Evolutionary conservation across 1,140 invertebrate genomes (phyloP), one percentile per base, ranked within the genome.

Genomic region (Phymastichus coffea): DNA sequence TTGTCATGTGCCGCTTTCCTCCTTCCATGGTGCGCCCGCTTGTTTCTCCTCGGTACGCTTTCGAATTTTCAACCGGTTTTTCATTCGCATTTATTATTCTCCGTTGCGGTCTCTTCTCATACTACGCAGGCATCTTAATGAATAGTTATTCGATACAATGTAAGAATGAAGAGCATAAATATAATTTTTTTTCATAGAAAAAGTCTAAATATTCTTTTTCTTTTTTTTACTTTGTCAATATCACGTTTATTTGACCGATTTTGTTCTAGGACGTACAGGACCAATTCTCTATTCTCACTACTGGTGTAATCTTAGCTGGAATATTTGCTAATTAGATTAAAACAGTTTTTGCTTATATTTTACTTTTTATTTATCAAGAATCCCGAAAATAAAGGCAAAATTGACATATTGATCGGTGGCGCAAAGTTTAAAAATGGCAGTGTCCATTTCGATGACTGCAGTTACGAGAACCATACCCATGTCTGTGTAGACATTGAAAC

Each of bases 371-470:
- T 20, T 83, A 86, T 88, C 88, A 57, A 87, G 83, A 56, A 92
- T 83, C 66, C 89, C 87, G 78, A 94, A 94, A 59, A 86, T 81
- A 60, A 94, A 80, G 57, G 91, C 91, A 79, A 92, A 93, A 75
- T 94, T 89, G 70, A 89, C 90, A 75, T 93, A 89, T 37, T 92
- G 87, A 76, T 94, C 92, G 63, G 89, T 90, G 46, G 90, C 93
- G 71, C 91, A 85, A 49, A 95, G 83, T 66, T 92, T 83, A 78
- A 94, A 94, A 72, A 94, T 91, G 64, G 92, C 86, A 14, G 89
- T 87, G 57, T 90, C 89, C 63, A 92, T 85, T 66, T 87, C 84
- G 20, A 90, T 89, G 74, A 93, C 90, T 17, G 88, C 85, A 41
- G 92, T 91, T 35, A 94, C 84, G 30, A 93, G 82, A 38, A 93